Base-by-base conservation (phyloP, 1,140 invertebrate species). In the Matsumurasca onukii region DNA sequence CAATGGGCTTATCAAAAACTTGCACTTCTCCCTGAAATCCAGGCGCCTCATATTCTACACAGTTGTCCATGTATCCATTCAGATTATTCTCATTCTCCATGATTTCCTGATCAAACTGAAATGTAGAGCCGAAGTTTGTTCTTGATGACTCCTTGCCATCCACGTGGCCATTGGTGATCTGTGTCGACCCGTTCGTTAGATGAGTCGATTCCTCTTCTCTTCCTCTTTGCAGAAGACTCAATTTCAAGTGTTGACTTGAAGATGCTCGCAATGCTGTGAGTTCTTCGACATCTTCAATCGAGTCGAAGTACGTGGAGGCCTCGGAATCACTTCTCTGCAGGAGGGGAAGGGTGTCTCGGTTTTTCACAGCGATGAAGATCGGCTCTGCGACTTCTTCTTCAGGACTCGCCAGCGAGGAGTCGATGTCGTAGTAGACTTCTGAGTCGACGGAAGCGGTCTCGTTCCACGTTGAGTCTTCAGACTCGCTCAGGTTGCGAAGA, bases 361-460 rank as follows among this genome's bases (percentile, higher is more conserved):
- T 59, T 29, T 59, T 13, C 22, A 27, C 2, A 12, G 55, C 22
- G 22, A 63, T 24, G 57, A 62, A 68, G 15, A 48, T 49, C 25
- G 67, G 45, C 20, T 68, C 67, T 13, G 59, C n/a, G 15, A 57
- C 29, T 68, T 68, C 67, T 52, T 68, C 67, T 22, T 57, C 52
- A 3, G 67, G 67, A 31, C 67, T 68, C 3, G 22, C 39, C 3
- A 52, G 29, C 20, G 39, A 45, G 2, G 51, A 59, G 25, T 68
- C 59, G 17, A 68, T 49, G 17, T 68, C 67, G 27, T 45, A 68
- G 39, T 62, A 68, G 22, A 61, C 39, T 29, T 68, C 67, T 17
- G 31, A 63, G 12, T 63, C 59, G 15, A 51, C 52, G 2, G 67
- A 68, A 30, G 52, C 39, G 20, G 31, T 68, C 17, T 45, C 31